These are phyloP conservation scores for Callosobruchus maculatus DNA, from an alignment of 2,888 invertebrate species.

Conservation along the genomic window DNA sequence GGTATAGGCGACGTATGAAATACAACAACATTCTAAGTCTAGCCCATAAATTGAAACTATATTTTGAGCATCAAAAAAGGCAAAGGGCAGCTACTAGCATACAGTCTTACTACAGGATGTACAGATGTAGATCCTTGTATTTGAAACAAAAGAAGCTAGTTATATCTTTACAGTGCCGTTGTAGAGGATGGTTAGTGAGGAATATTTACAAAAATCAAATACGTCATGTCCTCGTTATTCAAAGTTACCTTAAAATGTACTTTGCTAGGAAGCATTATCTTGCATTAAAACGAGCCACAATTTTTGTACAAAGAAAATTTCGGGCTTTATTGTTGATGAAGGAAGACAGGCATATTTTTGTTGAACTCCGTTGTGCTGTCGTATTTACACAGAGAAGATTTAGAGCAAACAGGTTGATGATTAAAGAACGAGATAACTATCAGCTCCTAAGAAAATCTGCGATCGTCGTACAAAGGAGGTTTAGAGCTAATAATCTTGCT, in stretches of 20 bases:
- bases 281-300: constrained; percentile 35
- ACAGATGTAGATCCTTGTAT: constrained; percentile 27
- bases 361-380: constrained; percentile 42
- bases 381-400: constrained; percentile 53
- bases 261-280: constrained; percentile 38
- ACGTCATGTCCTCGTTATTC: constrained; percentile 30
- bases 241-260: constrained; percentile 44
- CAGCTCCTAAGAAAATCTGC: constrained; percentile 25
- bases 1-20: constrained; percentile 51
- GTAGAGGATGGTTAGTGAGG: constrained; percentile 29
- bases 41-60: constrained; percentile 39
- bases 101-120: constrained; percentile 53
- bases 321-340: constrained; percentile 43
- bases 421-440: constrained; percentile 15
- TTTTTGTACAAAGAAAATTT: constrained; percentile 39
- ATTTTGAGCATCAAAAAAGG: constrained; percentile 44
- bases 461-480: constrained; percentile 49
- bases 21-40: constrained; percentile 20
- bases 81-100: constrained; percentile 52
- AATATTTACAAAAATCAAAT: constrained; percentile 23
- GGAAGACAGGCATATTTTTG: constrained; percentile 38
- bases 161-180: constrained; percentile 30
- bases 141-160: constrained; percentile 15
- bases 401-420: constrained; percentile 49
- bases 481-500: constrained; percentile 43